Evolutionary conservation across 2,888 invertebrate species (phyloP).

Genomic region (Lydus trimaculatus): DNA sequence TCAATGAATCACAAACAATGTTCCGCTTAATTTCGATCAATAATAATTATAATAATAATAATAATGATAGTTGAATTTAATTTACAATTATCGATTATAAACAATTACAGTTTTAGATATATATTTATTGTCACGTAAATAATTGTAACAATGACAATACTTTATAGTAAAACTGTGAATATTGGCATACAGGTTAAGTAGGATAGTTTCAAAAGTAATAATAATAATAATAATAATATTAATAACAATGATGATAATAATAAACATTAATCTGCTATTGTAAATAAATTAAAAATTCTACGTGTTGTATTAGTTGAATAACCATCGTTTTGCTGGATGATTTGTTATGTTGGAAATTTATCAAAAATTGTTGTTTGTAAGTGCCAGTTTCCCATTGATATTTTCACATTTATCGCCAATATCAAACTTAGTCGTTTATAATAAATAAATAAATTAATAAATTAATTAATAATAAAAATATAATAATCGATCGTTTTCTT

Average conservation of each 20-base stretch:
- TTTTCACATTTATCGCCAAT: slow-evolving; percentile 23
- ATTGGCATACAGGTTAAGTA: slow-evolving; percentile 52
- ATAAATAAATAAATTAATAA: slow-evolving; percentile 13
- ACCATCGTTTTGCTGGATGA: not conserved
- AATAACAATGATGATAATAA: not conserved
- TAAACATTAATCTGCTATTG: slow-evolving; percentile 37
- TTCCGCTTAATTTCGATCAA: not conserved
- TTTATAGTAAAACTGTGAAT: slow-evolving; percentile 50
- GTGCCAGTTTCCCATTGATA: slow-evolving; percentile 26
- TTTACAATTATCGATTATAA: not conserved
- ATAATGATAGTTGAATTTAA: not conserved
- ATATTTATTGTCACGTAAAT: slow-evolving; percentile 23
- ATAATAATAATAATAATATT: no score
- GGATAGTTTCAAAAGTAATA: slow-evolving; percentile 44
- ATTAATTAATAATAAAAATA: slow-evolving; percentile 14
- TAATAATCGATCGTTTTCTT: slow-evolving; percentile 19
- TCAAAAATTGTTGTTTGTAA: slow-evolving; percentile 18
- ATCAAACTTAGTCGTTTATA: not conserved
- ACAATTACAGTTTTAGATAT: slow-evolving; percentile 23
- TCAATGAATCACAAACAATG: not conserved
- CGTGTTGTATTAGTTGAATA: slow-evolving; percentile 29
- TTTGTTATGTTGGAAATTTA: not conserved
- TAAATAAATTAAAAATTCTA: slow-evolving; percentile 36
- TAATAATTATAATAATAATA: not conserved
- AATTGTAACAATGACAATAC: slow-evolving; percentile 52